A percentile compares a stretch with the other conserved stretches of the same genome.
phyloP scores from a whole-genome alignment of 2,113 vertebrate species.

The Hepsetus odoe region DNA sequence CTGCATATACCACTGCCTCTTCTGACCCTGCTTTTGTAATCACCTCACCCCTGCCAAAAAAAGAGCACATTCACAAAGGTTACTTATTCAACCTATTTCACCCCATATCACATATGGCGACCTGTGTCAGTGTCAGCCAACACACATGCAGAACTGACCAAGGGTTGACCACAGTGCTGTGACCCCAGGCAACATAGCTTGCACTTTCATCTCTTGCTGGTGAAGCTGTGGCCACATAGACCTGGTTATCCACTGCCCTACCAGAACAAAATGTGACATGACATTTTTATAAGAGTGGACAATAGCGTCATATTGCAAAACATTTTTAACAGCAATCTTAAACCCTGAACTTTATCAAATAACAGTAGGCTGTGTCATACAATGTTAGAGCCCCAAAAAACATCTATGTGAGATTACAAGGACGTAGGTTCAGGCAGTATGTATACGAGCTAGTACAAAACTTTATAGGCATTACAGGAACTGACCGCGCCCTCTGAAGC shows the following conservation, averaged over 20 bases:
- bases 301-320: too few species aligned
- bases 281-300: too few species aligned
- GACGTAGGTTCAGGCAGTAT: too few species aligned
- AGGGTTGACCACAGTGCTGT: conserved; percentile 91
- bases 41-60: conserved; percentile 89
- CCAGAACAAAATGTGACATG: too few species aligned
- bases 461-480: too few species aligned
- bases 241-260: conserved; percentile 94
- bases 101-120: not conserved
- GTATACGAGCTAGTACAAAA: too few species aligned
- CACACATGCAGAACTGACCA: conserved; percentile 78
- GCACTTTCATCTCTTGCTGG: conserved; percentile 89
- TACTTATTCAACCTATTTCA: not conserved
- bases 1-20: conserved; percentile 85
- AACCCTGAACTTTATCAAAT: too few species aligned
- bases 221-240: conserved; percentile 89
- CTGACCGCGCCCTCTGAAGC: conserved; percentile 90
- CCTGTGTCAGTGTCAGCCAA: not conserved
- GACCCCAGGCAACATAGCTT: conserved; percentile 93
- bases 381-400: too few species aligned
- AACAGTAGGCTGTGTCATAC: too few species aligned
- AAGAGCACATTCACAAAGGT: not conserved
- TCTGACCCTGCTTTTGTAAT: conserved; percentile 85
- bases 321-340: not conserved
- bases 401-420: too few species aligned